phyloP scores from a whole-genome alignment of 2,888 invertebrate species.

The Tortricodes alternella region DNA sequence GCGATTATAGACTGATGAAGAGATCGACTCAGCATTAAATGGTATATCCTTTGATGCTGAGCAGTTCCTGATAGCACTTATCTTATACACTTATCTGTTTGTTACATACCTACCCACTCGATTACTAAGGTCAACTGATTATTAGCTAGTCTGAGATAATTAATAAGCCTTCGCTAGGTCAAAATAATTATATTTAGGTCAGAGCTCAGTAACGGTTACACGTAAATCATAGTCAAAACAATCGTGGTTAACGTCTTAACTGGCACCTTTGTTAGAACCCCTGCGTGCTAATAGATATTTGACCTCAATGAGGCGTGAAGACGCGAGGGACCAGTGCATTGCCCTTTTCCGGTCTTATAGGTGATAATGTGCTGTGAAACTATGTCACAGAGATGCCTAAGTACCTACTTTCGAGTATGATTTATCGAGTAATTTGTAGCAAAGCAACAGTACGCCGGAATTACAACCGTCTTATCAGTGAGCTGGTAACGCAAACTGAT shows the following conservation, averaged over 20 bases:
- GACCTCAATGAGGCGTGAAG: conserved; percentile 27
- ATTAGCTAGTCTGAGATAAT: background rate
- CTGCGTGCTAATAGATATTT: conserved; percentile 29
- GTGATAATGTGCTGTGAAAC: conserved; percentile 21
- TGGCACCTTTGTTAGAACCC: conserved; percentile 26
- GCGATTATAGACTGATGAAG: no score
- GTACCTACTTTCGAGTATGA: background rate
- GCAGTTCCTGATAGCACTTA: no score
- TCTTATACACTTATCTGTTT: no score
- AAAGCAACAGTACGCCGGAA: no score
- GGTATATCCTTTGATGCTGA: no score
- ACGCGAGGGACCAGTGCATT: conserved; percentile 23
- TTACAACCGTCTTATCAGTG: no score
- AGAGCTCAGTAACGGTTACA: conserved; percentile 18
- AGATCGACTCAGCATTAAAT: no score
- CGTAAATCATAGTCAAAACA: conserved; percentile 29
- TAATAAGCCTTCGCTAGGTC: background rate
- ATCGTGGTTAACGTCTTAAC: conserved; percentile 28
- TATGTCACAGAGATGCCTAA: background rate
- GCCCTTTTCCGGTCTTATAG: conserved; percentile 30
- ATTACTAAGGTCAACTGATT: background rate
- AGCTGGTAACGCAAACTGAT: no score
- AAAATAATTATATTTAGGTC: conserved; percentile 17
- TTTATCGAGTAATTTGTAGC: no score
- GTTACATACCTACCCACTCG: no score